phyloP scores from a whole-genome alignment of 2,113 vertebrate genomes.

The Chaetodon auriga region DNA sequence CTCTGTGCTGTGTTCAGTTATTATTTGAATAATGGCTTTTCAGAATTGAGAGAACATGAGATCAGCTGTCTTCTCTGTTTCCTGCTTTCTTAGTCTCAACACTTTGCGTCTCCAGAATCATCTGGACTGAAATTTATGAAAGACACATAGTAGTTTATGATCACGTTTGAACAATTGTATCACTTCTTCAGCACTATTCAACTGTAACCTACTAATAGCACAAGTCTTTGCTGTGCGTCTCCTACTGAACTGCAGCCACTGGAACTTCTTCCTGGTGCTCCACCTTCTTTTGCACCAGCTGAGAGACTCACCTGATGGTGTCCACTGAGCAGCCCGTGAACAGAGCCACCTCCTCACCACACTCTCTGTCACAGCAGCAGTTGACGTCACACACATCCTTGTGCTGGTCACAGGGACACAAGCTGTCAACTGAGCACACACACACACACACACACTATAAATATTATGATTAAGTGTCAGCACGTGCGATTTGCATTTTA shows the following conservation, averaged over 20 bases:
- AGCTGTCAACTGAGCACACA: slow-evolving; percentile 46
- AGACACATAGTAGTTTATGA: not conserved
- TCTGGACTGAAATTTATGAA: not conserved
- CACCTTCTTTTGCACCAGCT: too few relatives aligned
- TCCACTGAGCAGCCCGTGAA: slow-evolving; percentile 66
- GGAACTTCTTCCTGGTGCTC: too few relatives aligned
- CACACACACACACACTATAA: not conserved
- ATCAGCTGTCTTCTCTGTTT: too few relatives aligned
- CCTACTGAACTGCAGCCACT: not conserved
- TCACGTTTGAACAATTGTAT: not conserved
- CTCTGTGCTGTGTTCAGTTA: too few relatives aligned
- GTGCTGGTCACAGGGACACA: slow-evolving; percentile 71
- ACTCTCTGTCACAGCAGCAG: slow-evolving; percentile 78
- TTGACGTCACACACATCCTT: slow-evolving; percentile 63
- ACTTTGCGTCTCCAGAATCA: not conserved
- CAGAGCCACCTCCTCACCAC: slow-evolving; percentile 53
- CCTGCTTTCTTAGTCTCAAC: not conserved
- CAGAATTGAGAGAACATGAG: too few relatives aligned
- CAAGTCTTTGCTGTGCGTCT: not conserved
- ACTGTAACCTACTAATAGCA: not conserved
- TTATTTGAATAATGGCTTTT: too few relatives aligned
- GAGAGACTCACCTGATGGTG: slow-evolving; percentile 52
- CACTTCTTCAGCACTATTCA: not conserved
- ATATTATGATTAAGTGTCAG: too few relatives aligned
- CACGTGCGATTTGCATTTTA: not conserved